Base-by-base conservation (phyloP, 2,888 invertebrate genomes). In the Pseudoips prasinana region DNA sequence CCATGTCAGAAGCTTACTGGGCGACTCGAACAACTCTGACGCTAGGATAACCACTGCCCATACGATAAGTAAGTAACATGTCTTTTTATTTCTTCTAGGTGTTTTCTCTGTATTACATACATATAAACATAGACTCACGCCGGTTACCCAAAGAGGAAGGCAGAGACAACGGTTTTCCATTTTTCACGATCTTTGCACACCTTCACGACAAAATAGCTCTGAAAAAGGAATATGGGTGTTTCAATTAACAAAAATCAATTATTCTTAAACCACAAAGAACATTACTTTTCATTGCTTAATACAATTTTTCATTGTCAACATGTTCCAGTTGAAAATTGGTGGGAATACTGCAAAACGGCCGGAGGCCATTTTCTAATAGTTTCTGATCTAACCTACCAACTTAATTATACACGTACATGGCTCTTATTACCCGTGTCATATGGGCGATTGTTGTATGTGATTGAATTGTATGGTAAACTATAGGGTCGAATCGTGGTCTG, bases 311-410 rank as follows among this genome's bases (percentile, higher is more conserved):
- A 76, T 69, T 77, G 78, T 81, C 78, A 71, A 74, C 73, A 58
- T 58, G 49, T 58, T 62, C 57, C 68, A 72, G 68, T 76, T 70
- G 71, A 71, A 72, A 69, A 63, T 68, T 59, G 64, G 73, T 73
- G 76, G 66, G 71, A 42, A 48, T 76, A 71, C 67, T 73, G 72
- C 73, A 69, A 64, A 72, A 72, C 72, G 58, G 64, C 84, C 70
- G 40, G 64, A 71, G 74, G 84, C 75, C 75, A 72, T 70, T 53
- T 59, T 71, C 65, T 80, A 82, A 81, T 78, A 81, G 83, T 79
- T 79, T 77, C 64, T 67, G 59, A 44, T 59, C 45, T 62, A 62
- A 64, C 58, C 59, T 67, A 67, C 71, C 45, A 67, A 41, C 22
- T 43, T 56, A 49, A 1, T 27, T 36, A 38, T 53, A 17, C 62